phyloP scores from a whole-genome alignment of 2,797 vertebrate species.

The Mus minutoides region DNA sequence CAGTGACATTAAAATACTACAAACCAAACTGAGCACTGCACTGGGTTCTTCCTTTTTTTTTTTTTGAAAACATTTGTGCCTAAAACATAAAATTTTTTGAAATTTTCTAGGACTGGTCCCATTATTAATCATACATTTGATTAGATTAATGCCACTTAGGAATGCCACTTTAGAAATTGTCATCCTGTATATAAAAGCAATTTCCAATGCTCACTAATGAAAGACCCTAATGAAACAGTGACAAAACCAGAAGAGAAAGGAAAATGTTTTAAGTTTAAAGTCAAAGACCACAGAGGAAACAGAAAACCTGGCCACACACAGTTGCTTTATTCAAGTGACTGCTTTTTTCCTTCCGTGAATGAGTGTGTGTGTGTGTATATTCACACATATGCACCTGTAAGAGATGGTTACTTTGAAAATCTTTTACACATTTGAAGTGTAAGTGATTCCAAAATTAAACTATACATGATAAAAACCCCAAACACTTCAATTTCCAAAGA shows the following conservation, averaged over 20 bases:
- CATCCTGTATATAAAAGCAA: conserved; percentile 59
- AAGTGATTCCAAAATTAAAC: conserved; percentile 56
- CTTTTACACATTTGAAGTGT: neutral
- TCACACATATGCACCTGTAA: neutral
- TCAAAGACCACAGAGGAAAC: conserved; percentile 37
- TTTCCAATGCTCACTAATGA: conserved; percentile 72
- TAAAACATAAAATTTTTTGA: conserved; percentile 44
- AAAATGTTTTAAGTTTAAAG: conserved; percentile 45
- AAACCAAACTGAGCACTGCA: conserved; percentile 16
- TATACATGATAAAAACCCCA: conserved; percentile 1
- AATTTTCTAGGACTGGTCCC: conserved; percentile 29
- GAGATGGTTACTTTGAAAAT: conserved; percentile 41
- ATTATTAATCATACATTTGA: conserved; percentile 51
- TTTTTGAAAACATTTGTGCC: neutral
- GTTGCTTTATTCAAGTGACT: neutral
- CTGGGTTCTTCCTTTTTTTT: neutral
- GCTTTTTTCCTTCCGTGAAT: neutral
- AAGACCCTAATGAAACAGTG: conserved; percentile 66
- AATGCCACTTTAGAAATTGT: conserved; percentile 34
- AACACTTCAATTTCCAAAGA: conserved; percentile 59
- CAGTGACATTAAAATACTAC: conserved; percentile 38
- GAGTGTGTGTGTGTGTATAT: neutral
- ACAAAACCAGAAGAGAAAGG: conserved; percentile 16
- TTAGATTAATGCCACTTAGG: conserved; percentile 56
- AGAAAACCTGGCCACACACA: neutral